Conservation (phyloP, 2,113 vertebrate species). For the Mohoua ochrocephala region DNA sequence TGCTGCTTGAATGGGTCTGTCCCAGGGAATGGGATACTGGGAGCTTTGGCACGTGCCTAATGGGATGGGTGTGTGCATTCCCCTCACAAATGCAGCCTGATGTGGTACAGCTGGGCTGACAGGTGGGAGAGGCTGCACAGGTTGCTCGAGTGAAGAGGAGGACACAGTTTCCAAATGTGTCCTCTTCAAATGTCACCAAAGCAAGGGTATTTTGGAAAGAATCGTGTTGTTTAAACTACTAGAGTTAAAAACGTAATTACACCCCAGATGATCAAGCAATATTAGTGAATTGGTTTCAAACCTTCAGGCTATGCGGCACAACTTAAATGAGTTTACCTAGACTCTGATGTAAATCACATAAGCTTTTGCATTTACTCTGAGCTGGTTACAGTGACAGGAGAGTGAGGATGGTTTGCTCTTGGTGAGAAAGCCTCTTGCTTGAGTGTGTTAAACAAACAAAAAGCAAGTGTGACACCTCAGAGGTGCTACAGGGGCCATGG, state of each 20-base stretch:
- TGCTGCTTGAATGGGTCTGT: not conserved
- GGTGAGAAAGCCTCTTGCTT: not conserved
- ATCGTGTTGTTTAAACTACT: not conserved
- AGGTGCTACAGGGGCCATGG: not conserved
- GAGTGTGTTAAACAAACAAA: not conserved
- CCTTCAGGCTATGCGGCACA: not conserved
- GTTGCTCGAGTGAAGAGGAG: not conserved
- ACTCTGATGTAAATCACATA: not conserved
- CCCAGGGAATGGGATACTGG: not conserved
- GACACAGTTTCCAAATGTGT: not conserved
- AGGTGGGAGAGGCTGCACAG: not conserved
- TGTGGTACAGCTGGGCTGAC: not conserved
- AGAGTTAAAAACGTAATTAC: not conserved
- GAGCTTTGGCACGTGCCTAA: rapidly evolving
- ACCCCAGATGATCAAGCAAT: not conserved
- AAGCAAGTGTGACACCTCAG: not conserved
- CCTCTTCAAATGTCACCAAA: not conserved
- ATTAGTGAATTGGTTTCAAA: not conserved
- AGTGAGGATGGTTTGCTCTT: not conserved
- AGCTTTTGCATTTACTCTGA: not conserved
- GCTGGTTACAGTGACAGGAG: not conserved
- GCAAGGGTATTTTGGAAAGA: not conserved
- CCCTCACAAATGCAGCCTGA: not conserved
- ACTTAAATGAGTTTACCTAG: not conserved
- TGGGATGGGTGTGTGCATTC: not conserved